phyloP scores from a whole-genome alignment of 2,888 invertebrate species.

The Brenthis daphne region DNA sequence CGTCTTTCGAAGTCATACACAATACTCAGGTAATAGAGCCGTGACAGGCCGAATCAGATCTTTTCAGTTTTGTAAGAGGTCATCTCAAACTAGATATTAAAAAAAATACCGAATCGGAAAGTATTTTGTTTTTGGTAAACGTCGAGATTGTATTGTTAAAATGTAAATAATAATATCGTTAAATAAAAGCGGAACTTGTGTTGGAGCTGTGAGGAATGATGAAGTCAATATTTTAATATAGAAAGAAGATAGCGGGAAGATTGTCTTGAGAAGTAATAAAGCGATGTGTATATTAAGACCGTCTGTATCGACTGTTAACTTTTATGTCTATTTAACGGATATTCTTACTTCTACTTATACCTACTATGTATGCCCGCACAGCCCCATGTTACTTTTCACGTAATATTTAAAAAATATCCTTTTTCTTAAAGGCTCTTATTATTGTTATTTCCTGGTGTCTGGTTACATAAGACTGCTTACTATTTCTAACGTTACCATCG shows the following conservation, averaged over 20 bases:
- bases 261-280: constrained; percentile 9
- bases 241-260: neutral
- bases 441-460: constrained; percentile 6
- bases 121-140: neutral
- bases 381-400: constrained; percentile 13
- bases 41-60: constrained; percentile 11
- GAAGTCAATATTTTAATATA: constrained; percentile 1
- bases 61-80: neutral
- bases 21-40: constrained; percentile 8
- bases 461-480: constrained; percentile 22
- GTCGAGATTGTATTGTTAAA: neutral
- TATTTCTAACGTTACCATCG: constrained; percentile 32
- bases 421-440: neutral
- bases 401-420: constrained; percentile 18
- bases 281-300: constrained; percentile 1
- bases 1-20: constrained; percentile 19
- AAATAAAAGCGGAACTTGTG: too few relatives aligned
- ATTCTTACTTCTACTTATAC: constrained; percentile 12
- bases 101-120: neutral
- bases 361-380: constrained; percentile 15
- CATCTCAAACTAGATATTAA: constrained; percentile 4
- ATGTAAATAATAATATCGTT: neutral
- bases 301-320: constrained; percentile 2
- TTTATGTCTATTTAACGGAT: neutral
- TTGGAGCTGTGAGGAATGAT: constrained; percentile 14